phyloP scores from a whole-genome alignment of 2,888 invertebrate genomes.

The Chrysomela aeneicollis region DNA sequence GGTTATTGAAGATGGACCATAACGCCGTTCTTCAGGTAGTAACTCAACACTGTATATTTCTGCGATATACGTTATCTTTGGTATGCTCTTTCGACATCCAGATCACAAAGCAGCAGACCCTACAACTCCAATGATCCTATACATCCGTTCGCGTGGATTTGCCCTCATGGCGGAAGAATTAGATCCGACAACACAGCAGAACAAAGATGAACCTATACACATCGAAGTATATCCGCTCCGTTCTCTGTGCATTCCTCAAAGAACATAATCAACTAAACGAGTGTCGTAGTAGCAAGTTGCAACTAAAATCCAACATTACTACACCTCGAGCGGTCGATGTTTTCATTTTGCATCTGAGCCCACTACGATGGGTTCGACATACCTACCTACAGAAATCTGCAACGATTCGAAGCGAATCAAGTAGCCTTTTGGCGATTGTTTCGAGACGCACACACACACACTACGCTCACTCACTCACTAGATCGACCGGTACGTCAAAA shows the following conservation, averaged over 20 bases:
- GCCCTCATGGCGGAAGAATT: too few relatives aligned
- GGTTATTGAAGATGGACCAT: too few relatives aligned
- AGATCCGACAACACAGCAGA: neutral
- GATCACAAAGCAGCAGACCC: too few relatives aligned
- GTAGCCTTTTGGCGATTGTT: neutral
- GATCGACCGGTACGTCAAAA: constrained; percentile 43
- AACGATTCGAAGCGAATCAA: neutral
- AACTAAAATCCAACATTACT: constrained; percentile 18
- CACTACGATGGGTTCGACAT: neutral
- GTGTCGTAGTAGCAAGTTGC: constrained; percentile 16
- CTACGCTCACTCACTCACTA: neutral
- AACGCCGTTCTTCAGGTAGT: too few relatives aligned
- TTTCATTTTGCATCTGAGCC: constrained; percentile 23
- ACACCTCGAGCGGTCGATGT: constrained; percentile 25
- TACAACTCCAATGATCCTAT: too few relatives aligned
- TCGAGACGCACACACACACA: constrained; percentile 5
- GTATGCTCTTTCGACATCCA: too few relatives aligned
- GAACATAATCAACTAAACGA: constrained; percentile 23
- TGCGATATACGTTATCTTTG: too few relatives aligned
- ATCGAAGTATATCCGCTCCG: constrained; percentile 18
- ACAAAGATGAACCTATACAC: neutral
- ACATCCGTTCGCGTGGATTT: too few relatives aligned
- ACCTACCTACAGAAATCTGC: constrained; percentile 5
- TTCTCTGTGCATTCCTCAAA: constrained; percentile 8
- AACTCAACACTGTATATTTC: too few relatives aligned